Conservation (phyloP, 2,797 vertebrate species). For the Phataginus tetradactyla region DNA sequence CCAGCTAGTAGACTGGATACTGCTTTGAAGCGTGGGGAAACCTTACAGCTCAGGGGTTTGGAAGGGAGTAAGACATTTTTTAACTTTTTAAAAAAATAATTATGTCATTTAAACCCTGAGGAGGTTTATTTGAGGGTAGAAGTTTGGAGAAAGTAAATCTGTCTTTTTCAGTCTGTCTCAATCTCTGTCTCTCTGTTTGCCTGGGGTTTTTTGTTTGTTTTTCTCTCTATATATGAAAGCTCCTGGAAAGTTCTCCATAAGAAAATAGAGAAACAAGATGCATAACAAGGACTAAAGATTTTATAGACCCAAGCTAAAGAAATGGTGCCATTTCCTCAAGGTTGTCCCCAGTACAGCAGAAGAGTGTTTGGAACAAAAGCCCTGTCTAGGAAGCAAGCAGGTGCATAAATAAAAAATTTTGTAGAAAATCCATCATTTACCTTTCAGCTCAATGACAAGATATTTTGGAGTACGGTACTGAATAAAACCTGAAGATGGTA, state of each 20-base stretch:
- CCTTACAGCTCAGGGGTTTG: not conserved
- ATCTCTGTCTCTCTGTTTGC: not conserved
- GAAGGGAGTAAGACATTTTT: not conserved
- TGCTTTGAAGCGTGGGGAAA: not conserved
- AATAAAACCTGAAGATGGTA: not conserved
- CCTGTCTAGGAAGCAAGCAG: not conserved
- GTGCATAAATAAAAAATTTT: not conserved
- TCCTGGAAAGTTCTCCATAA: not conserved
- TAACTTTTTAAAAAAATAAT: not conserved
- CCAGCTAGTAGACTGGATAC: not conserved
- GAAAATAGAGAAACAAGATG: not conserved
- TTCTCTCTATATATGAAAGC: not conserved
- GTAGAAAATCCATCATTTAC: not conserved
- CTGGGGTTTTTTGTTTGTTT: not conserved
- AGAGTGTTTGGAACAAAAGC: not conserved
- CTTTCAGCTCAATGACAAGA: not conserved
- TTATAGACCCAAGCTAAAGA: not conserved
- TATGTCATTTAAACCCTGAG: not conserved
- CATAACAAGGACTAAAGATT: not conserved
- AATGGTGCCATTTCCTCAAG: not conserved
- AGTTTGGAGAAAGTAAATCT: not conserved
- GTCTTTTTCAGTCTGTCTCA: constrained; percentile 28
- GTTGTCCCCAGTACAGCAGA: not conserved
- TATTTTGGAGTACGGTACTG: not conserved
- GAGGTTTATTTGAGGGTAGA: not conserved